Evolutionary conservation across 2,113 vertebrate species (phyloP).

Genomic region (Sterna hirundo): DNA sequence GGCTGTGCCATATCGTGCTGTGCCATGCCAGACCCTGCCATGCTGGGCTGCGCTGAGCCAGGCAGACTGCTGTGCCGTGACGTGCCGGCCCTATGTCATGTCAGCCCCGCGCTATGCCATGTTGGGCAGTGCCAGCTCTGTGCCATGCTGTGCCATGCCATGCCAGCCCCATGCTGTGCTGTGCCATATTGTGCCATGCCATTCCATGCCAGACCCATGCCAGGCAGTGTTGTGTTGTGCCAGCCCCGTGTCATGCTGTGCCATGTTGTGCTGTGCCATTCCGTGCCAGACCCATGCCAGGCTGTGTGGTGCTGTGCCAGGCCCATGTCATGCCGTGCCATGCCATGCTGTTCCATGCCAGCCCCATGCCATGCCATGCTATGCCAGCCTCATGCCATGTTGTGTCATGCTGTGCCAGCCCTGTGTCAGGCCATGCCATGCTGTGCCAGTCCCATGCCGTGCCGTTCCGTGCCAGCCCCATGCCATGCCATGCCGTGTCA

Average conservation of each 20-base stretch:
- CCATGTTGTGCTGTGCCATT: too few relatives aligned
- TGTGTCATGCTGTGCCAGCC: background rate
- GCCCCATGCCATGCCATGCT: too few relatives aligned
- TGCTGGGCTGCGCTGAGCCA: background rate
- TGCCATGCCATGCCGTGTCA: too few relatives aligned
- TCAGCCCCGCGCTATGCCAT: background rate
- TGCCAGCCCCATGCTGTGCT: background rate
- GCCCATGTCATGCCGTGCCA: too few relatives aligned
- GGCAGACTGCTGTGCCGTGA: background rate
- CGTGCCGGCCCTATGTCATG: background rate
- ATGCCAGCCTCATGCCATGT: too few relatives aligned
- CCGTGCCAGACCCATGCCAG: too few relatives aligned
- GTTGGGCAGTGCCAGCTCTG: background rate
- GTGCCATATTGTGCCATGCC: too few relatives aligned
- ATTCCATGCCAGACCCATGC: background rate
- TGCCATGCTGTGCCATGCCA: background rate
- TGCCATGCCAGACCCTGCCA: background rate
- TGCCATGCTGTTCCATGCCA: too few relatives aligned
- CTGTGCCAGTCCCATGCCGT: background rate
- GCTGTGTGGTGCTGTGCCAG: too few relatives aligned
- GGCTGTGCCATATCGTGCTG: background rate
- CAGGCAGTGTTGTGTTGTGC: too few relatives aligned
- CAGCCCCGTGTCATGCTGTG: too few relatives aligned
- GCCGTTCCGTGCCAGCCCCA: background rate
- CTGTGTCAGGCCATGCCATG: too few relatives aligned